Conservation (phyloP, 2,888 invertebrate species). For the Oxyteleia sp. region DNA sequence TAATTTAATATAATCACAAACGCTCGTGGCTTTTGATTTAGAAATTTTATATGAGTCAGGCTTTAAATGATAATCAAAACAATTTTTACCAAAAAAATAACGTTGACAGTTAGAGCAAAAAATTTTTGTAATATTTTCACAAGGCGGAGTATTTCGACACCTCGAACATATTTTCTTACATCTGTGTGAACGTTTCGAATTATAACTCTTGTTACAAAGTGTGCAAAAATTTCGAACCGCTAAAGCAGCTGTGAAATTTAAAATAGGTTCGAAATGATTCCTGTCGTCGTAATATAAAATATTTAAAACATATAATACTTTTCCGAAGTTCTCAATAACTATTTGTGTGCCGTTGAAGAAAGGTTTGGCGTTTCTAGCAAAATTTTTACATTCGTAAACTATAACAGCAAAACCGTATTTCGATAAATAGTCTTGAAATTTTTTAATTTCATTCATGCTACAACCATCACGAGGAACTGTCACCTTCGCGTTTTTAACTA, state of each 20-base stretch:
- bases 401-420: constrained; percentile 9
- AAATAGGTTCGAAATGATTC: constrained; percentile 25
- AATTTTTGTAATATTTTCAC: too few species aligned
- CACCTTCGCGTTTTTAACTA: too few species aligned
- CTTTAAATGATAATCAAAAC: too few species aligned
- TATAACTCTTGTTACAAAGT: too few species aligned
- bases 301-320: constrained; percentile 3
- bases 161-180: background rate
- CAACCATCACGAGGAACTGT: too few species aligned
- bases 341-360: constrained; percentile 12
- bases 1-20: constrained; percentile 10
- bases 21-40: background rate
- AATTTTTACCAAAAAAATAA: too few species aligned
- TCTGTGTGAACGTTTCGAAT: background rate
- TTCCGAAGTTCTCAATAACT: background rate
- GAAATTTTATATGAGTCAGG: too few species aligned
- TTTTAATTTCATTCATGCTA: constrained; percentile 7
- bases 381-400: constrained; percentile 22
- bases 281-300: constrained; percentile 15
- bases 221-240: too few species aligned
- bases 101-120: too few species aligned
- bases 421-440: constrained; percentile 32
- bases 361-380: background rate
- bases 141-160: background rate
- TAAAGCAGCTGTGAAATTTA: background rate